A percentile compares a stretch with the other conserved stretches of the same genome.
These are phyloP conservation scores for Pyrgilauda ruficollis DNA, from an alignment of 2,113 vertebrate species.

Conservation along the genomic window DNA sequence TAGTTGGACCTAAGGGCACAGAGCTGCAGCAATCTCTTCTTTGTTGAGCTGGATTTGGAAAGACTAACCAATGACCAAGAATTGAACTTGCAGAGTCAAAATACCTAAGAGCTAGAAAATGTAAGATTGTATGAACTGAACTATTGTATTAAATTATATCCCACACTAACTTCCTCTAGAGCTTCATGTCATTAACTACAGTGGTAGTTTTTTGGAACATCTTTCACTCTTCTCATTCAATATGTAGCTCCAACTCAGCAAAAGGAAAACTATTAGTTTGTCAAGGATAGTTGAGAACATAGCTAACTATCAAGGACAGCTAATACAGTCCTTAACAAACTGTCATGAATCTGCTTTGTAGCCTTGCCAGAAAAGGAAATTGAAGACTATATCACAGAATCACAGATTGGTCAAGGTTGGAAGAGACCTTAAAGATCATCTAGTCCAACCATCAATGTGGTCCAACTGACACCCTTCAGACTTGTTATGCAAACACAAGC, in stretches of 20 bases:
- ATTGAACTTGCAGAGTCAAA: neutral
- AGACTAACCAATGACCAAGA: neutral
- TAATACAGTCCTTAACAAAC: neutral
- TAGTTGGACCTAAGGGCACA: neutral
- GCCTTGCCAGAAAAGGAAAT: neutral
- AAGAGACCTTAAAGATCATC: neutral
- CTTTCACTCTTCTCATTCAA: neutral
- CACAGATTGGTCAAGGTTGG: neutral
- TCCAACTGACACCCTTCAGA: neutral
- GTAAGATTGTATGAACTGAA: neutral
- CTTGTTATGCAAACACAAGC: neutral
- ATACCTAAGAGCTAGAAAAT: neutral
- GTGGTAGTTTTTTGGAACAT: neutral
- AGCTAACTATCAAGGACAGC: neutral
- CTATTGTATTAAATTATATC: neutral
- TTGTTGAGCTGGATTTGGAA: neutral
- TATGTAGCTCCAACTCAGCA: neutral
- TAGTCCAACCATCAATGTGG: neutral
- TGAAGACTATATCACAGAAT: neutral
- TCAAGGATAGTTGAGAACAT: neutral
- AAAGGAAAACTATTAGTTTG: neutral
- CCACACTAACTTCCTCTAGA: neutral
- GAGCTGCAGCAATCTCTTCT: neutral
- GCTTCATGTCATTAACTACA: neutral
- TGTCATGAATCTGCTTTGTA: neutral